These are phyloP conservation scores for Dicrurus megarhynchus DNA, from an alignment of 2,113 vertebrate species.

Conservation along the genomic window DNA sequence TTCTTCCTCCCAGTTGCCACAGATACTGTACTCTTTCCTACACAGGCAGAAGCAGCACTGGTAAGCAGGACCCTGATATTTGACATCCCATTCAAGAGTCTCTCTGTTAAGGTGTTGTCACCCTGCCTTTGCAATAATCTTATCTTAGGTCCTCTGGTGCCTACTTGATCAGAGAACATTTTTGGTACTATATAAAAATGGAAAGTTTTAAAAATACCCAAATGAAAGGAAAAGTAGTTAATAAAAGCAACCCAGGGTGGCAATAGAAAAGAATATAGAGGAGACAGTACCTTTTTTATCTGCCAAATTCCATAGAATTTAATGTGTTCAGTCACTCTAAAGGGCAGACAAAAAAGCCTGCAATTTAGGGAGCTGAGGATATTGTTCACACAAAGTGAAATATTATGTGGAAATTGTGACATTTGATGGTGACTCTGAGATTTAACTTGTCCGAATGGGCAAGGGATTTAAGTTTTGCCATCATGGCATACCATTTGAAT, in stretches of 20 bases:
- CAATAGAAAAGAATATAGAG: neutral
- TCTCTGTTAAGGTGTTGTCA: neutral
- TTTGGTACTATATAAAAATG: neutral
- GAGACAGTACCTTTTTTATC: neutral
- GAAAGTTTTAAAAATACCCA: neutral
- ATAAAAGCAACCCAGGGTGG: neutral
- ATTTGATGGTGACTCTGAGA: neutral
- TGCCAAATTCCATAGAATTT: neutral
- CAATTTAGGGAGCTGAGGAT: neutral
- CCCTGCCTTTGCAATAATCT: neutral
- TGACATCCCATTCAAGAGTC: neutral
- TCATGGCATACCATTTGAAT: neutral
- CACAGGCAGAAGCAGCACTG: accelerated
- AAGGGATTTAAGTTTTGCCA: neutral
- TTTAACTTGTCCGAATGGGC: neutral
- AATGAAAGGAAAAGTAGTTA: neutral
- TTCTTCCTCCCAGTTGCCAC: neutral
- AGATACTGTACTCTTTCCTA: neutral
- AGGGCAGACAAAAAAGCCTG: neutral
- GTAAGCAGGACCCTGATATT: neutral
- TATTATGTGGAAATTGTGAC: neutral
- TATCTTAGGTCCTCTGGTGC: neutral
- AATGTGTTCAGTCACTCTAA: neutral
- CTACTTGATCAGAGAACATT: neutral
- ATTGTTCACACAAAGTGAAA: neutral